phyloP scores from a whole-genome alignment of 2,888 invertebrate species.

The Phaonia tiefii region DNA sequence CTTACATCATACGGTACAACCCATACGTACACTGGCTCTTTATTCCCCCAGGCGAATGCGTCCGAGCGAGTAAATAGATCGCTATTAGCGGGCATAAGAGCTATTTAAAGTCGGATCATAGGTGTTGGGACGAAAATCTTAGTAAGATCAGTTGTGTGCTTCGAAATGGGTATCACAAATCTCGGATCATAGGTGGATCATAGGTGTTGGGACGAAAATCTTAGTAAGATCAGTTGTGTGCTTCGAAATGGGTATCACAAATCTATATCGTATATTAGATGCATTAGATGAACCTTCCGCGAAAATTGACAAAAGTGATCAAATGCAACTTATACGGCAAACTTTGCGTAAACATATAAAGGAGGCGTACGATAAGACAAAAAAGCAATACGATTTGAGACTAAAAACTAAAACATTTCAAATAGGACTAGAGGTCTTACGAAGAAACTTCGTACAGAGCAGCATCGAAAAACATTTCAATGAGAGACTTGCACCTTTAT shows the following conservation, averaged over 20 bases:
- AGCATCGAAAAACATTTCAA: no score
- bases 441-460: no score
- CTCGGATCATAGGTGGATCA: constrained; percentile 57
- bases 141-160: not conserved
- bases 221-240: not conserved
- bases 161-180: not conserved
- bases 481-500: no score
- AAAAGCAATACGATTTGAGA: no score
- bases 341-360: no score
- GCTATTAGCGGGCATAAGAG: constrained; percentile 71
- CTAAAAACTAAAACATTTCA: no score
- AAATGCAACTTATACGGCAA: no score
- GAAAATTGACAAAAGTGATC: no score
- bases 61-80: constrained; percentile 73
- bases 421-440: no score
- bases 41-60: constrained; percentile 74
- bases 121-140: constrained; percentile 43
- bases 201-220: constrained; percentile 45
- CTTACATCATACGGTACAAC: constrained; percentile 52
- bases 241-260: not conserved
- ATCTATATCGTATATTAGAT: constrained; percentile 43
- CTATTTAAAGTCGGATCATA: constrained; percentile 59
- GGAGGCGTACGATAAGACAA: no score
- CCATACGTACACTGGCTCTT: constrained; percentile 68
- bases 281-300: not conserved